A percentile compares a stretch with the other conserved stretches of the same genome.
Conservation (phyloP, 2,797 vertebrate species). For the Pangasius macronema region DNA sequence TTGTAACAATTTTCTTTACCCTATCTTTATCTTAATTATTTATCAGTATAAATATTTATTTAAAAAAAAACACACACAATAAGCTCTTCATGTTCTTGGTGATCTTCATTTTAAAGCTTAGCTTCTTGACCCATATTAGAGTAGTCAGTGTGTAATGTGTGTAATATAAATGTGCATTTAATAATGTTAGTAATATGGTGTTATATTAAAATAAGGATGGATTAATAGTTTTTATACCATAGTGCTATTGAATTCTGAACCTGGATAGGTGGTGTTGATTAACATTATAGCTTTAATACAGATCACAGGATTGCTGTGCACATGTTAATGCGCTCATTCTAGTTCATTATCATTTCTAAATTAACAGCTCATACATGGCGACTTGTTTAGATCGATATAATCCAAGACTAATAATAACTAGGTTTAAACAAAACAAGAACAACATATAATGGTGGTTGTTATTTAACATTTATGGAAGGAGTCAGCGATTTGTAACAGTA, state of each 20-base stretch:
- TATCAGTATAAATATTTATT: not conserved
- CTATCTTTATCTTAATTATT: not conserved
- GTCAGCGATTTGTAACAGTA: too few species aligned
- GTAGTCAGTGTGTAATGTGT: too few species aligned
- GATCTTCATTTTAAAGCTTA: not conserved
- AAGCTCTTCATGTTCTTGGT: not conserved
- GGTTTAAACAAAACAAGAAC: not conserved
- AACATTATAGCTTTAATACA: not conserved
- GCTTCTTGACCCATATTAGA: too few species aligned
- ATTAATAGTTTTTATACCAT: not conserved
- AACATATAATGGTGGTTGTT: not conserved
- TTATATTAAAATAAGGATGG: not conserved
- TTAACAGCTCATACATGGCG: too few species aligned
- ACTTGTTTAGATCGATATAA: not conserved
- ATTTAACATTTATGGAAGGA: not conserved
- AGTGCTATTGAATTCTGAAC: too few species aligned
- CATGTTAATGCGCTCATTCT: not conserved
- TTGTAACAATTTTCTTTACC: not conserved
- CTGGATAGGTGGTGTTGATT: not conserved
- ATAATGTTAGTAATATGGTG: not conserved
- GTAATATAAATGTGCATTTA: not conserved
- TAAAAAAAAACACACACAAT: not conserved
- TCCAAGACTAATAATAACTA: not conserved
- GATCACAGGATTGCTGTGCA: not conserved
- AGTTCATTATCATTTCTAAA: not conserved